Conservation (phyloP, 2,888 invertebrate species). For the Merodon equestris region DNA sequence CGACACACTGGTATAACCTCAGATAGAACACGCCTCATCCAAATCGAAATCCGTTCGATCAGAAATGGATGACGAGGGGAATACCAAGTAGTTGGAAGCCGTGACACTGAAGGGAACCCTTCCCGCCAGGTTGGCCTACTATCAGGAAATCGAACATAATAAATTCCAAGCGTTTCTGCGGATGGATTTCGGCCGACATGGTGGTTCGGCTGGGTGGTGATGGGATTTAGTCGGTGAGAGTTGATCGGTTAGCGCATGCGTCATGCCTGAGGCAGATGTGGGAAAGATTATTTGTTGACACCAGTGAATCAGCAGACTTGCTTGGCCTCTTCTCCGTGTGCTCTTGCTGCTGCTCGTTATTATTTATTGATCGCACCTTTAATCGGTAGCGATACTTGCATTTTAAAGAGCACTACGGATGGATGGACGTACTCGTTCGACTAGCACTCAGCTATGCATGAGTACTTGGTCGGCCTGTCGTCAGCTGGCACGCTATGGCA, state of each 20-base stretch:
- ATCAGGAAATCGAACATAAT: conserved; percentile 64
- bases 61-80: conserved; percentile 21
- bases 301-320: conserved; percentile 2
- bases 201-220: no score
- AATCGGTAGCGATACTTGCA: conserved; percentile 64
- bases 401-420: conserved; percentile 52
- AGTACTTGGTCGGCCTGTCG: background rate
- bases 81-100: conserved; percentile 50
- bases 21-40: conserved; percentile 13
- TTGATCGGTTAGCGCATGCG: conserved; percentile 54
- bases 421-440: conserved; percentile 4
- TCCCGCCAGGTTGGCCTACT: conserved; percentile 49
- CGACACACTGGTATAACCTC: conserved; percentile 14
- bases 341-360: conserved; percentile 41
- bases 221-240: conserved; percentile 41
- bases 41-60: conserved; percentile 7
- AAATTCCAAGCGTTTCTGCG: conserved; percentile 49
- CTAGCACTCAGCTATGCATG: background rate
- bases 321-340: conserved; percentile 29
- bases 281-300: conserved; percentile 64
- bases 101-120: conserved; percentile 37
- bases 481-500: conserved; percentile 6
- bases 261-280: conserved; percentile 64
- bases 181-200: conserved; percentile 22
- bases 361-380: conserved; percentile 68